phyloP scores from a whole-genome alignment of 2,797 vertebrate species.

The Pangasius sanitwongsei region DNA sequence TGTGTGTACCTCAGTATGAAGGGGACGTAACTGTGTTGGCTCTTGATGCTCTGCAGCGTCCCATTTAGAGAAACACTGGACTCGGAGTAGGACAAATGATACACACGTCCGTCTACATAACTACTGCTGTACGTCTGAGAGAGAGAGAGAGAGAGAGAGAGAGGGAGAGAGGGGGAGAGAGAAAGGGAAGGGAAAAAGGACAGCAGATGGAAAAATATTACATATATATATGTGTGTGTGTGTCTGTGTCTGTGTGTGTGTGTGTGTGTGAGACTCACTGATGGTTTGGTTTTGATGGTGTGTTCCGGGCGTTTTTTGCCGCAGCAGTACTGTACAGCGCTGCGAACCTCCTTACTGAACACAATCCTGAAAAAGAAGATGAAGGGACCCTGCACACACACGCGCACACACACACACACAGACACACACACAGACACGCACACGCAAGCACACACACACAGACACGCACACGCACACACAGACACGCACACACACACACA shows the following conservation, averaged over 20 bases:
- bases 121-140: conserved; percentile 77
- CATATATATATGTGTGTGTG: conserved; percentile 64
- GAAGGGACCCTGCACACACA: conserved; percentile 81
- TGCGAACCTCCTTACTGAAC: conserved; percentile 88
- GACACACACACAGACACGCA: not conserved
- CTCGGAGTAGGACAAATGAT: conserved; percentile 82
- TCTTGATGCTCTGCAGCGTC: conserved; percentile 89
- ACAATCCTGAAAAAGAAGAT: conserved; percentile 89
- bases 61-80: conserved; percentile 88
- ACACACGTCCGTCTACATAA: conserved; percentile 81
- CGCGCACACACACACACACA: conserved; percentile 16
- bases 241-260: conserved; percentile 66
- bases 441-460: not conserved
- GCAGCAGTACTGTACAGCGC: conserved; percentile 84
- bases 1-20: conserved; percentile 83
- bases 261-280: conserved; percentile 75
- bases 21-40: conserved; percentile 92
- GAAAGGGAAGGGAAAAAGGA: not conserved
- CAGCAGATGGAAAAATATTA: not conserved
- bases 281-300: conserved; percentile 86
- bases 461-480: no score
- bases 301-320: conserved; percentile 80
- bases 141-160: not conserved
- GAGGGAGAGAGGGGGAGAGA: not conserved
- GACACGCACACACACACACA: no score